Evolutionary conservation across 2,113 vertebrate species (phyloP), one percentile per base, ranked within the genome.

Genomic region (Hyperopisus bebe): DNA sequence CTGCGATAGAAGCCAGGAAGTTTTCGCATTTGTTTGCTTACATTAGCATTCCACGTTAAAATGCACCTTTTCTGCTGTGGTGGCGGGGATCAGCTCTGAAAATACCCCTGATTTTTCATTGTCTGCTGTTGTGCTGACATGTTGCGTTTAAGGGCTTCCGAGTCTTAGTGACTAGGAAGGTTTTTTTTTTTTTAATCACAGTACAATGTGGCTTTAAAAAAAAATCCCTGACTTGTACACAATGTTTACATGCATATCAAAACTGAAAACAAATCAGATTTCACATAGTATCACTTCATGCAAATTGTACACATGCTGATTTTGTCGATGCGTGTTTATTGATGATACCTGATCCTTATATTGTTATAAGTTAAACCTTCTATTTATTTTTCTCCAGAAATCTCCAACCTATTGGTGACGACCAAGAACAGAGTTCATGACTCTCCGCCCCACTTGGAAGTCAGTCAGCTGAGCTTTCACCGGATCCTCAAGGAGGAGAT

Each of bases 401-500:
- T 98, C 90, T 99, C 98, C 62, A 99, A 99, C 92, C 92, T 99
- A 88, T 95, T 99, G 47, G 98, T 99, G 93, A 97, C 97, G 58
- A 99, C 97, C n/a, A 98, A 97, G 93, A 93, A 95, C 31, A 96
- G 96, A 93, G 97, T 96, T 0, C 95, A 94, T 9, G 84, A 62
- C 11, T 89, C 89, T 31, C 94, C 94, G 89, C 96, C 95, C 1
- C 95, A 96, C 91, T 88, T 94, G 91, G 89, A 92, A 93, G 91
- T 97, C 83, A 97, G 96, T 55, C 97, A 98, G 92, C 94, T 99
- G 92, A 99, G 97, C 92, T 99, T 99, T 91, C 96, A 97, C 89
- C 95, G 97, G 8, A 99, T 99, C 91, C 97, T 96, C 89, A 99
- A 98, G 94, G 98, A 99, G 62, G 96, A 98, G 88, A 97, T 99